Conservation (phyloP, 2,797 vertebrate genomes). For the Ambastaia sidthimunki region DNA sequence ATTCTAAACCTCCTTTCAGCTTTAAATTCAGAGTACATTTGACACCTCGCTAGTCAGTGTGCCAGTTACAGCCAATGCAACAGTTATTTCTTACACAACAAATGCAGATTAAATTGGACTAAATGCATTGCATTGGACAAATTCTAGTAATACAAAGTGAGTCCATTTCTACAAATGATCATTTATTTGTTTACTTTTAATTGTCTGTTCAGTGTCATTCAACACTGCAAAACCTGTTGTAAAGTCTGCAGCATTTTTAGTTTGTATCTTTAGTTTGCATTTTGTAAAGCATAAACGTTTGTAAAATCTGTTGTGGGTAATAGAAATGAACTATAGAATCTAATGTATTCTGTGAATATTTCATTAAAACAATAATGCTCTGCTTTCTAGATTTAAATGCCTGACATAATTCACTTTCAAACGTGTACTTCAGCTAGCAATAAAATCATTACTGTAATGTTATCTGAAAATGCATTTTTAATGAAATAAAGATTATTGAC, state of each 20-base stretch:
- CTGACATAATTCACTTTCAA: neutral
- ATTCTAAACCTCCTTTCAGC: neutral
- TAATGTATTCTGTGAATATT: neutral
- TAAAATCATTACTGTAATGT: neutral
- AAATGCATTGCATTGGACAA: neutral
- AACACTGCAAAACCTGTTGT: too few species aligned
- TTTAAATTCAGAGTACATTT: neutral
- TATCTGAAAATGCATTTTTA: neutral
- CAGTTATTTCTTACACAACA: neutral
- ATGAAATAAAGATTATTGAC: constrained; percentile 14
- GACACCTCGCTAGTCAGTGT: neutral
- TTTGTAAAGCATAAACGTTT: too few species aligned
- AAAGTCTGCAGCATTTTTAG: too few species aligned
- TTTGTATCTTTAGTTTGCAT: too few species aligned
- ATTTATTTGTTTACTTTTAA: neutral
- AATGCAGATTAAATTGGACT: neutral
- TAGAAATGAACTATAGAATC: neutral
- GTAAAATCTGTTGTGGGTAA: neutral
- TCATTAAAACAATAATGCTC: neutral
- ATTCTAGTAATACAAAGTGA: neutral
- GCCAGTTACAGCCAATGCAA: neutral
- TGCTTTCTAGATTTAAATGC: neutral
- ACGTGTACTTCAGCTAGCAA: neutral
- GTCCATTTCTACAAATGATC: neutral
- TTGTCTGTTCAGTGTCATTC: neutral